phyloP scores from a whole-genome alignment of 2,797 vertebrate genomes.

The Halcyon chelicuti region DNA sequence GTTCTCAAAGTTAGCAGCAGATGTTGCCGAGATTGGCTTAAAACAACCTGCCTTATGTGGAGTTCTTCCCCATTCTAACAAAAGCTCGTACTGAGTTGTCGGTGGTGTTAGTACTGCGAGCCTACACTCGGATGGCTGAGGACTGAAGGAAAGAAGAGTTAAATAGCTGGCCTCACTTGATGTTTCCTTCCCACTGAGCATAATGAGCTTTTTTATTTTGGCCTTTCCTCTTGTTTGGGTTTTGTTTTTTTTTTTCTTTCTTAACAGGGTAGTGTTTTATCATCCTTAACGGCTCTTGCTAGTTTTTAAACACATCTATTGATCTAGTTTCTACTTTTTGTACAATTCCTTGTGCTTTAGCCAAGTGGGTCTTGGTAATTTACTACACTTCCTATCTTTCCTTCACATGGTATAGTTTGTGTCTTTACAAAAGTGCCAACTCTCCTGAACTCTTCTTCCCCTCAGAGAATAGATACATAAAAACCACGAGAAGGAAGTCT shows the following conservation, averaged over 20 bases:
- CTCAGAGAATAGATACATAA: neutral
- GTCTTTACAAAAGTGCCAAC: conserved; percentile 44
- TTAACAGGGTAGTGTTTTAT: neutral
- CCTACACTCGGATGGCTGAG: neutral
- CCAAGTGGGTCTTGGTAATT: conserved; percentile 54
- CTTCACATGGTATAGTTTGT: conserved; percentile 13
- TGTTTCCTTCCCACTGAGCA: neutral
- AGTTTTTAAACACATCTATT: conserved; percentile 25
- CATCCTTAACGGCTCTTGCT: neutral
- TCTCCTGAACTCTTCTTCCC: conserved; percentile 54
- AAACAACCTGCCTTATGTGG: neutral
- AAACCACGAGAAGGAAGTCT: conserved; percentile 32
- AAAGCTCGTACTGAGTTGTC: neutral
- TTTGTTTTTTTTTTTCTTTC: neutral
- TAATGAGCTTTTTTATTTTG: neutral
- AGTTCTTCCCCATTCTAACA: neutral
- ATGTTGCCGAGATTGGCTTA: neutral
- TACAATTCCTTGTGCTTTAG: conserved; percentile 37
- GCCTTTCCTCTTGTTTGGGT: neutral
- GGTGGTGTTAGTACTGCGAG: neutral
- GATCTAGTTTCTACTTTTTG: conserved; percentile 33
- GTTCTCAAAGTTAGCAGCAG: conserved; percentile 2
- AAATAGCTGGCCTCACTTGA: neutral
- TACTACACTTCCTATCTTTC: conserved; percentile 54
- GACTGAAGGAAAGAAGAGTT: conserved; percentile 4